A percentile compares a stretch with the other conserved stretches of the same genome.
Conservation (phyloP, 2,888 invertebrate species). For the Drosophila acutilabella region DNA sequence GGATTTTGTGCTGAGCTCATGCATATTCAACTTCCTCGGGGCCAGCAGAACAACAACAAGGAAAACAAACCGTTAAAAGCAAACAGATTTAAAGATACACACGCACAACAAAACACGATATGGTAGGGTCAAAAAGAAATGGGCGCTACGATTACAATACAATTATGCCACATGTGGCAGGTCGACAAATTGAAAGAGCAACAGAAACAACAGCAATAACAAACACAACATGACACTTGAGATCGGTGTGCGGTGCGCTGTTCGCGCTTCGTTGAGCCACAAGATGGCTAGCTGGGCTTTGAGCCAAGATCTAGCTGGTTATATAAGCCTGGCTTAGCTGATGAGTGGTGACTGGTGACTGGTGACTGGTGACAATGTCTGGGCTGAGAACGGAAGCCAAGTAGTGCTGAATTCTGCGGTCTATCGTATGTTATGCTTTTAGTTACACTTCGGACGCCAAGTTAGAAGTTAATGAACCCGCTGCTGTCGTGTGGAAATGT, state of each 20-base stretch:
- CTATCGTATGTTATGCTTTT: conserved; percentile 37
- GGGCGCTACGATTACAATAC: conserved; percentile 61
- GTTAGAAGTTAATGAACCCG: conserved; percentile 78
- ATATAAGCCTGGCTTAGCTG: conserved; percentile 43
- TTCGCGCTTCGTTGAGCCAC: conserved; percentile 58
- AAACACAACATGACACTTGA: conserved; percentile 62
- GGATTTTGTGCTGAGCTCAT: conserved; percentile 65
- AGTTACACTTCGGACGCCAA: conserved; percentile 58
- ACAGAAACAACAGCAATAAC: background rate
- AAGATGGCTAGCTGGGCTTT: background rate
- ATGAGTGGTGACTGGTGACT: conserved; percentile 53
- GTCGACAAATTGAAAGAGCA: conserved; percentile 71
- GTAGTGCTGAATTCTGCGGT: conserved; percentile 37
- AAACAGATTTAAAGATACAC: conserved; percentile 52
- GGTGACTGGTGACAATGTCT: conserved; percentile 58
- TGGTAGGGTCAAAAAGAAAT: conserved; percentile 40
- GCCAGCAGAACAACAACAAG: conserved; percentile 32
- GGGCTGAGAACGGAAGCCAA: conserved; percentile 75
- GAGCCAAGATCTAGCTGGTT: conserved; percentile 21
- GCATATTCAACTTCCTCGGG: conserved; percentile 49
- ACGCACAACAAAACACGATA: conserved; percentile 38
- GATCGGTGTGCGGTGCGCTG: conserved; percentile 43
- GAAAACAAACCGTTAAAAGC: conserved; percentile 52
- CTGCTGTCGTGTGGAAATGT: conserved; percentile 49
- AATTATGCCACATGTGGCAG: conserved; percentile 69